Base-by-base conservation (phyloP, 2,888 invertebrate species). In the Epistrophella euchroma region DNA sequence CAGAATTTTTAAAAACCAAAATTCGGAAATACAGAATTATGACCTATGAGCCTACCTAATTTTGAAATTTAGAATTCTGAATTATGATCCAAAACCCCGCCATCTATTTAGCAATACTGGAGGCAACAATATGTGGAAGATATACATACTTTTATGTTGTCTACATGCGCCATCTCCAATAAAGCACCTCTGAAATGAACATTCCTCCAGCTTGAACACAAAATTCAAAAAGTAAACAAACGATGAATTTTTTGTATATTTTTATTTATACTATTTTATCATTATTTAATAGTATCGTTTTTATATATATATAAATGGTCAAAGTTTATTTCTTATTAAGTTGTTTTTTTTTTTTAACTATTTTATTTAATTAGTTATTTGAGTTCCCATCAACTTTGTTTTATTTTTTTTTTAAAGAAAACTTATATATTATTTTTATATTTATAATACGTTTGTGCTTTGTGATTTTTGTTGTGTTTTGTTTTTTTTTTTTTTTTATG, bases 261-360 rank as follows among this genome's bases (percentile, higher is more conserved):
- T 86, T 86, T 86, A 86, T 86, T 86, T 73, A 78, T 86, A 82
- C 82, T 86, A 82, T 74, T 86, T 52, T 82, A 86, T 82, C 82
- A 82, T 82, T 86, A 80, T 86, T 74, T 77, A 62, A 86, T 86
- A 82, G 86, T 82, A 86, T 86, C 82, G 76, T 86, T 81, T 77
- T 82, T 73, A 13, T 56, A 45, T 86, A 45, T 86, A 86, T 86
- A 86, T 82, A 86, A 86, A 86, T 86, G 86, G 86, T 86, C 86
- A 70, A 86, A 82, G 77, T 86, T 66, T 81, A 56, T 77, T 68
- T 77, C 25, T 60, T 60, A 47, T 50, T 50, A 70, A 52, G 56
- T 76, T 58, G 32, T 66, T 68, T 70, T 66, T 64, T 25, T 73
- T 66, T 72, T 52, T 25, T 25, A 0, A 13, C 13, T 50, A 77